These are phyloP conservation scores for Myotis planiceps DNA, from an alignment of 2,797 vertebrate species.

Conservation along the genomic window DNA sequence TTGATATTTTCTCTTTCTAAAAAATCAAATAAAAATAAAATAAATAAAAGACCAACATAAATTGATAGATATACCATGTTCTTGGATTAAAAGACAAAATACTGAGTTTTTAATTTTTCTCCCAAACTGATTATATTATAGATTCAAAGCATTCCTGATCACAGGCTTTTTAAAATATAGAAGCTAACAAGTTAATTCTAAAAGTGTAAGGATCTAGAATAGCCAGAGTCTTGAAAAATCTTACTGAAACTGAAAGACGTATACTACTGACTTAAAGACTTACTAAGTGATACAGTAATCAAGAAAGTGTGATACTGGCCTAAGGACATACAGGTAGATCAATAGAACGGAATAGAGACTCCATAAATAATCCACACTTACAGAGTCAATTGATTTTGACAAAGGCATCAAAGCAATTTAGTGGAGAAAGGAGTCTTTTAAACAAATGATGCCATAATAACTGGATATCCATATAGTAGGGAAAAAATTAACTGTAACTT, in stretches of 20 bases:
- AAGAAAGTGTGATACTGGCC: not conserved
- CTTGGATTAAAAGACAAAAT: not conserved
- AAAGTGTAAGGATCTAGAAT: not conserved
- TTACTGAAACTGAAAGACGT: not conserved
- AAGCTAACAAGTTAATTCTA: slow-evolving; percentile 12
- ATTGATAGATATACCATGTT: not conserved
- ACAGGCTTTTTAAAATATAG: not conserved
- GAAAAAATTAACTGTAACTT: not conserved
- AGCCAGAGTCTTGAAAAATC: not conserved
- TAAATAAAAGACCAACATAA: not conserved
- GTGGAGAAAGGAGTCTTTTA: not conserved
- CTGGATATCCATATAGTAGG: not conserved
- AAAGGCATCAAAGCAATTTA: not conserved
- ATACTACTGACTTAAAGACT: not conserved
- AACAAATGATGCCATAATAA: not conserved
- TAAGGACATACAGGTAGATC: not conserved
- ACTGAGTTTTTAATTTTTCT: not conserved
- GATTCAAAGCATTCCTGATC: not conserved
- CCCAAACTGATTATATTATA: not conserved
- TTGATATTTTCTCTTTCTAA: not conserved
- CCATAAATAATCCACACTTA: not conserved
- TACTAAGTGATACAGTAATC: not conserved
- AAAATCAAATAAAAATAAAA: not conserved
- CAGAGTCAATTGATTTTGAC: not conserved
- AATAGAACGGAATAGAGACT: not conserved